Evolutionary conservation across 2,113 vertebrate species (phyloP), one percentile per base, ranked within the genome.

Genomic region (Megaceryle torquata): DNA sequence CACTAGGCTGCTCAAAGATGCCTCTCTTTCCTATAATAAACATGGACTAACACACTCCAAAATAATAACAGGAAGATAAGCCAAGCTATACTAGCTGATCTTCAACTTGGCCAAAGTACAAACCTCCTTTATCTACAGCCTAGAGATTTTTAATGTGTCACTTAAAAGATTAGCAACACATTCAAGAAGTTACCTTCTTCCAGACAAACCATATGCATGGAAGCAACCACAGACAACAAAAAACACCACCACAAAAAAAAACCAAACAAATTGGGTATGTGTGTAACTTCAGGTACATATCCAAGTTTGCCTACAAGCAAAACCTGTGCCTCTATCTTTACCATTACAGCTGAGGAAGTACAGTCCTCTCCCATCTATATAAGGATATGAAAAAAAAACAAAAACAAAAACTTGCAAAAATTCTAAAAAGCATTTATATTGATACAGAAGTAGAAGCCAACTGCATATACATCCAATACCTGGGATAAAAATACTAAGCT

Each of bases 41-140:
- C n/a, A 56, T 4, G 15, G 15, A 46, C 48, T 82, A 71, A 75
- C 17, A 83, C 22, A 50, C 63, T 86, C 50, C 86, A 37, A 86
- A 91, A 88, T 20, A 70, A 76, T n/a, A 33, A 46, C 8, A 20
- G 8, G 14, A 85, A 80, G 85, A 91, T 72, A 93, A 56, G 46
- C 46, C 15, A 85, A 91, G 28, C 20, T 86, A 68, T 67, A 86
- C 75, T 83, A 89, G 46, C 78, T 91, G 57, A 85, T 91, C 67
- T 88, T 94, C 81, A 82, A 65, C 82, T 77, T 82, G 83, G 65
- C 61, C 71, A 59, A 94, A 90, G 82, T 88, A 81, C 82, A 86
- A 37, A 15, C 21, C 44, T 46, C 28, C 44, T 65, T 69, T 76
- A 91, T 54, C 35, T 72, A 76, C 37, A 86, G 48, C 25, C 24